phyloP scores from a whole-genome alignment of 2,113 vertebrate species.

The Notarius lentiginosus region DNA sequence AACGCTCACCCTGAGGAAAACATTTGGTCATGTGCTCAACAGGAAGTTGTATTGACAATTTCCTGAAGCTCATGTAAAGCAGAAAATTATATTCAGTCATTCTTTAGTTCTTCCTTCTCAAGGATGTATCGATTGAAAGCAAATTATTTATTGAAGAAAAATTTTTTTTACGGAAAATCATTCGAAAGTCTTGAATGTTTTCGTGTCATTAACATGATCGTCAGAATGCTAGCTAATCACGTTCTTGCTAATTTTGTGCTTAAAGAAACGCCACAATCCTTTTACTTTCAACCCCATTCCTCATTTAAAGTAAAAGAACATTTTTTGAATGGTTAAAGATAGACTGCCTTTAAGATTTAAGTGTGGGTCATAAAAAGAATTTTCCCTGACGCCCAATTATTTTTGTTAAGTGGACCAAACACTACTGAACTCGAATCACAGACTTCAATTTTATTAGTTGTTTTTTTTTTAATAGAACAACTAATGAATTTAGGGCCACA shows the following conservation, averaged over 20 bases:
- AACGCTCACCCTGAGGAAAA: not conserved
- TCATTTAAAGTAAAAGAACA: not conserved
- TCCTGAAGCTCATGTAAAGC: not conserved
- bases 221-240: not conserved
- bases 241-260: not conserved
- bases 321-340: not conserved
- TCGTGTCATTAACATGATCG: not conserved
- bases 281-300: no score
- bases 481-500: no score
- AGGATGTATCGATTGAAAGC: not conserved
- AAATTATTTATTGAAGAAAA: not conserved
- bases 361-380: no score
- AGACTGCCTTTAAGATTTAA: no score
- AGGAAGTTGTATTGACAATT: not conserved
- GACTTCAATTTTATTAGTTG: no score
- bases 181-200: not conserved
- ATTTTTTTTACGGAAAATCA: no score
- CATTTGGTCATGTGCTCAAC: not conserved
- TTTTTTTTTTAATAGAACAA: no score
- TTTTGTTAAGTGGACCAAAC: no score
- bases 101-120: not conserved
- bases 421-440: no score
- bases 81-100: not conserved
- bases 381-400: no score
- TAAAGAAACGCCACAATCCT: not conserved